phyloP scores from a whole-genome alignment of 2,888 invertebrate species.

The Agriopis aurantiaria region DNA sequence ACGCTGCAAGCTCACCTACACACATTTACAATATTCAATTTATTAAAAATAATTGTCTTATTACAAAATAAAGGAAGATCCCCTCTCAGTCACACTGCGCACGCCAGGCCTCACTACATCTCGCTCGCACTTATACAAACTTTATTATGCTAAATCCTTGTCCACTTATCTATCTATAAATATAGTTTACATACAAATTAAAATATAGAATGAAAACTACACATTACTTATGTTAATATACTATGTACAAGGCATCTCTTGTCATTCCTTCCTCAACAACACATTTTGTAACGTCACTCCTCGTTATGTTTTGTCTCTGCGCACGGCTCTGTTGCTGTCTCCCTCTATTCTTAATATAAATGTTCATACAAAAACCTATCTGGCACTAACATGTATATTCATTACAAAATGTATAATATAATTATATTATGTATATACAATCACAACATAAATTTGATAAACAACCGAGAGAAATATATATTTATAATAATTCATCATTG shows the following conservation, averaged over 20 bases:
- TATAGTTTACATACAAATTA: conserved; percentile 84
- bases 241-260: conserved; percentile 83
- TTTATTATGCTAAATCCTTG: conserved; percentile 76
- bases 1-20: conserved; percentile 82
- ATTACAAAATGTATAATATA: conserved; percentile 85
- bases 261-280: conserved; percentile 53
- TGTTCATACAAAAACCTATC: conserved; percentile 83
- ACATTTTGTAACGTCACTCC: conserved; percentile 21
- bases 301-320: conserved; percentile 10
- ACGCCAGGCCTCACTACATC: conserved; percentile 60
- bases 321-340: neutral
- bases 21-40: conserved; percentile 69
- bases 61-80: conserved; percentile 48
- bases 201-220: conserved; percentile 84
- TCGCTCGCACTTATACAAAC: conserved; percentile 54
- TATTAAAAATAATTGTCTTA: conserved; percentile 69
- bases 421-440: conserved; percentile 79
- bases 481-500: conserved; percentile 53
- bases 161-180: conserved; percentile 73
- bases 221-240: conserved; percentile 76
- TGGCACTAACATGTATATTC: conserved; percentile 85
- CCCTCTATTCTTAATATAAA: conserved; percentile 62
- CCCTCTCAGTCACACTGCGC: conserved; percentile 49
- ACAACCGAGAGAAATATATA: conserved; percentile 80
- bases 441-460: conserved; percentile 85